Evolutionary conservation across 2,113 vertebrate species (phyloP).

Genomic region (Setophaga kirtlandii): DNA sequence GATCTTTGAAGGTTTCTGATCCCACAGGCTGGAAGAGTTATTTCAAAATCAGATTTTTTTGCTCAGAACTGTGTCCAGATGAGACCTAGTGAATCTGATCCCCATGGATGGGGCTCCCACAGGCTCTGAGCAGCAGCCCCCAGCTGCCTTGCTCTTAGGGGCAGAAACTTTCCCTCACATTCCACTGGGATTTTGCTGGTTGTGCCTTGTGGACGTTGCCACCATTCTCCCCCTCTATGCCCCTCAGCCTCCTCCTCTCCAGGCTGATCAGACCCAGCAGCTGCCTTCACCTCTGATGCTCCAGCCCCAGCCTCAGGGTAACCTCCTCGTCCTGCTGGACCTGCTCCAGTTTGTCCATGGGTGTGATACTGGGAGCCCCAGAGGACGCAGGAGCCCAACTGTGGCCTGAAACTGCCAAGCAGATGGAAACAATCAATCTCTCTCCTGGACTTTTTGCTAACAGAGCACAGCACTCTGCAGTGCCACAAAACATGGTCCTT

Average conservation of each 20-base stretch:
- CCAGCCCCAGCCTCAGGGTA: not conserved
- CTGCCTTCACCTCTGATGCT: not conserved
- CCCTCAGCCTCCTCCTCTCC: not conserved
- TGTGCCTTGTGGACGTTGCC: no score
- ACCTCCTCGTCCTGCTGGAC: not conserved
- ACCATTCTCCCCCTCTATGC: accelerated
- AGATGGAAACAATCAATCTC: not conserved
- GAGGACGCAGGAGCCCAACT: not conserved
- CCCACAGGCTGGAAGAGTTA: not conserved
- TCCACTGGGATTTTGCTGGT: not conserved
- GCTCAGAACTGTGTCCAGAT: not conserved
- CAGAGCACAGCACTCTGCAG: not conserved
- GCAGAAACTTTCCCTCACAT: not conserved
- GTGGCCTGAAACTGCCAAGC: accelerated
- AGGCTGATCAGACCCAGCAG: not conserved
- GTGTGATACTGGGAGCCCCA: not conserved
- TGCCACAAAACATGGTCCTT: not conserved
- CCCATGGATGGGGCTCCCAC: not conserved
- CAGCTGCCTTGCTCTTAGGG: not conserved
- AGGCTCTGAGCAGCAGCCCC: not conserved
- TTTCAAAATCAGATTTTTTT: not conserved
- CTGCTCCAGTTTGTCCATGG: not conserved
- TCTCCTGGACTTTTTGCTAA: not conserved
- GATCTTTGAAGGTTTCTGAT: not conserved
- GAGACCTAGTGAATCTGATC: not conserved